Evolutionary conservation across 1,140 invertebrate genomes (phyloP).

Genomic region (Hylyphantes graminicola): DNA sequence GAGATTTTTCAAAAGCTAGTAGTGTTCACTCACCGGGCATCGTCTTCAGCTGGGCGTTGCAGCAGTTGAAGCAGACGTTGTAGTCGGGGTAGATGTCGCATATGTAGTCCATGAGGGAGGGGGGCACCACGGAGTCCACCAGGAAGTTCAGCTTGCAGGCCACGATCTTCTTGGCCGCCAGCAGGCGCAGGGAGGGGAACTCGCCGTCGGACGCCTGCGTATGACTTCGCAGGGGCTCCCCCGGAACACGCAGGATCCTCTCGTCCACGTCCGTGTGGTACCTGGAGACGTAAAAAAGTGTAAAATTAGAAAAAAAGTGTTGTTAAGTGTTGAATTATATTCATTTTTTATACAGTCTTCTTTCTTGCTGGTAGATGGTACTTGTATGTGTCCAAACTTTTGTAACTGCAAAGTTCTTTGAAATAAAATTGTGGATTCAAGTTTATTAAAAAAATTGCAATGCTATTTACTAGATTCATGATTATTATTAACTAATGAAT

Average conservation of each 20-base stretch:
- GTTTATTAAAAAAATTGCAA: no score
- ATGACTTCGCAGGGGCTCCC: background rate
- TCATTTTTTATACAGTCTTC: no score
- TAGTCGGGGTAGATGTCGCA: conserved; percentile 68
- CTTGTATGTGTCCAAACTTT: no score
- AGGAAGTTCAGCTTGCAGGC: conserved; percentile 69
- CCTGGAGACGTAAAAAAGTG: background rate
- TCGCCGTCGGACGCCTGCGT: conserved; percentile 50
- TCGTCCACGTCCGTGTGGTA: conserved; percentile 71
- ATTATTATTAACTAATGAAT: no score
- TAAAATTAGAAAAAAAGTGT: no score
- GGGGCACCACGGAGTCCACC: conserved; percentile 36
- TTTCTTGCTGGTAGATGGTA: no score
- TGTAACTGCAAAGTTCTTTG: no score
- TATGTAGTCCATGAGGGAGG: conserved; percentile 68
- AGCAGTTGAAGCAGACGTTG: conserved; percentile 69
- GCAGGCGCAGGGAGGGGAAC: conserved; percentile 66
- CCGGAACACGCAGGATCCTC: conserved; percentile 66
- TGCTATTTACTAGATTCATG: no score
- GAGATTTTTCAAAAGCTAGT: no score
- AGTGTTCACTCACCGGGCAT: conserved; percentile 59
- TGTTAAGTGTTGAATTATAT: no score
- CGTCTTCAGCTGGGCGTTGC: conserved; percentile 65
- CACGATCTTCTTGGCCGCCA: conserved; percentile 68
- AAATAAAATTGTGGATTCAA: no score